phyloP scores from a whole-genome alignment of 2,797 vertebrate species.

The Monodelphis domestica region DNA sequence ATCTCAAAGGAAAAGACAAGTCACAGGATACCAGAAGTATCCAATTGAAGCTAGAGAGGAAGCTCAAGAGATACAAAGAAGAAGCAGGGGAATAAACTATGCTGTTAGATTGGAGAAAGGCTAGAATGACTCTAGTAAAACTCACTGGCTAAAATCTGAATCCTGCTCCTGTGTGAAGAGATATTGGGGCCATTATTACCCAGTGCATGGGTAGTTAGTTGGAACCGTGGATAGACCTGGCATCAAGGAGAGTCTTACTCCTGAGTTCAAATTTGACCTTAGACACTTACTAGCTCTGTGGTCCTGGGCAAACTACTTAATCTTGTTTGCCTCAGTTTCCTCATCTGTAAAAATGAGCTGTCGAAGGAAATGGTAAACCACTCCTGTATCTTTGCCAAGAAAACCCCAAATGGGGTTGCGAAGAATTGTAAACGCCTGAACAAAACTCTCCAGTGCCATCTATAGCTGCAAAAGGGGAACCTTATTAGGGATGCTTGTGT shows the following conservation, averaged over 20 bases:
- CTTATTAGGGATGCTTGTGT: neutral
- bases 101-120: neutral
- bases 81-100: neutral
- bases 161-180: neutral
- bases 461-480: neutral
- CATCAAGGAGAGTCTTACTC: too few species aligned
- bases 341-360: too few species aligned
- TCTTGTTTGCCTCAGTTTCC: too few species aligned
- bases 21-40: neutral
- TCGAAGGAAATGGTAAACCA: too few species aligned
- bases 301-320: too few species aligned
- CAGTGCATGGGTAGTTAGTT: too few species aligned
- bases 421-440: too few species aligned
- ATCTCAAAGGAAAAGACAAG: neutral
- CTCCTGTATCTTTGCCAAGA: too few species aligned
- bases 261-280: too few species aligned
- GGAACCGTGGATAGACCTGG: too few species aligned
- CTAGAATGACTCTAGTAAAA: neutral
- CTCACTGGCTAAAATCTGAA: neutral
- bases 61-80: neutral
- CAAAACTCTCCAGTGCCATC: neutral
- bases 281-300: too few species aligned
- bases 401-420: too few species aligned
- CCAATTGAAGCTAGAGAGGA: neutral
- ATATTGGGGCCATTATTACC: neutral